Base-by-base conservation (phyloP, 2,113 vertebrate genomes). In the Onychostruthus taczanowskii region DNA sequence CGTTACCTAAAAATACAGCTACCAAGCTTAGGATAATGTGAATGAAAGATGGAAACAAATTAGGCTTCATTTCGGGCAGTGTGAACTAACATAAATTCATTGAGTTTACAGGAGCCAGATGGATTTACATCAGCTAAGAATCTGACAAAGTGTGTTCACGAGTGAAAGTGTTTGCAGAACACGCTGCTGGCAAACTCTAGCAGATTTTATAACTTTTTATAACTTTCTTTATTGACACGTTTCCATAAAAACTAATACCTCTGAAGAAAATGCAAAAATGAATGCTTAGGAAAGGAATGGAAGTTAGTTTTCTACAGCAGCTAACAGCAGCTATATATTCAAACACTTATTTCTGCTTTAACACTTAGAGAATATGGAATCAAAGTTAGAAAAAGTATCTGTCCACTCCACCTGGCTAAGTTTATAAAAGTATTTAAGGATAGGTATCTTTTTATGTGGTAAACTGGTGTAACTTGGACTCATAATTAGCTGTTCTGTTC, bases 21-120 rank as follows among this genome's bases (percentile, higher is more conserved):
- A 44, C 46, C 4, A 7, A 76, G 43, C 70, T 56, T 55, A 63
- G 74, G 72, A 50, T 80, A 76, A 83, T 69, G 35, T 80, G 63
- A 88, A 83, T 93, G 87, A 85, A 97, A 93, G 63, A 59, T 88
- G 72, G 75, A 88, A 95, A 86, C 56, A 86, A 87, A 90, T 93
- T 88, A 87, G 31, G 35, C 46, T 64, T n/a, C 61, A n/a, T 93
- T 89, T 88, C 63, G 85, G 43, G 73, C 58, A 77, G 59, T 74
- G 84, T 59, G 82, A 95, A 83, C 80, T 90, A 84, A 86, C 75
- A 66, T 58, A 69, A 80, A 87, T 91, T 79, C 91, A 62, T 66
- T 87, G 84, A 87, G 84, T 94, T 47, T 91, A 23, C 27, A 6
- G 81, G 26, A 94, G 58, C 70, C 94, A 96, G 87, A 94, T 87